Evolutionary conservation across 2,797 vertebrate species (phyloP).

Genomic region (Numenius phaeopus): DNA sequence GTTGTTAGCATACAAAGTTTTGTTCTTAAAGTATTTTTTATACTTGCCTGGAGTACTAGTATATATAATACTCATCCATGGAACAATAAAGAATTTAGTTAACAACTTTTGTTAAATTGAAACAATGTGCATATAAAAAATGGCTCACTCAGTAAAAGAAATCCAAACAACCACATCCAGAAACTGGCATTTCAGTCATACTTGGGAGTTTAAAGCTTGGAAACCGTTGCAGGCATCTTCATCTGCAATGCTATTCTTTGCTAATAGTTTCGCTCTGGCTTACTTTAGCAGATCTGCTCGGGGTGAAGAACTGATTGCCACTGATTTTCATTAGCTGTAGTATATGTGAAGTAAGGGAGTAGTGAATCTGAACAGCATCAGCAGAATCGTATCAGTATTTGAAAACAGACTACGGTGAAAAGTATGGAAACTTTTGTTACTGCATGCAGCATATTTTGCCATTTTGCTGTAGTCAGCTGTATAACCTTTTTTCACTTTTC

Average conservation of each 20-base stretch:
- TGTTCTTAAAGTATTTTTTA: neutral
- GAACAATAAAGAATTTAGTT: slow-evolving; percentile 27
- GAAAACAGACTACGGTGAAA: neutral
- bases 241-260: neutral
- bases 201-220: neutral
- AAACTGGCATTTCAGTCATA: neutral
- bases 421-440: neutral
- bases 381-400: fast-evolving
- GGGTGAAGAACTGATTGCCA: neutral
- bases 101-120: slow-evolving; percentile 9
- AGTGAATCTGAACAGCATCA: neutral
- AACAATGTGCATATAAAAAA: neutral
- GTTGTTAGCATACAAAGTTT: neutral
- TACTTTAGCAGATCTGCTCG: neutral
- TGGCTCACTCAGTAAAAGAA: neutral
- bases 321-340: neutral
- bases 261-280: neutral
- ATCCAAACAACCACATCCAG: neutral
- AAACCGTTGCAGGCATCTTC: neutral
- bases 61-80: neutral
- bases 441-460: neutral
- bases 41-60: neutral
- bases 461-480: neutral
- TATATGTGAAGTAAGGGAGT: neutral
- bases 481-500: neutral